These are phyloP conservation scores for Gobio gobio DNA, from an alignment of 2,113 vertebrate genomes.

Conservation along the genomic window DNA sequence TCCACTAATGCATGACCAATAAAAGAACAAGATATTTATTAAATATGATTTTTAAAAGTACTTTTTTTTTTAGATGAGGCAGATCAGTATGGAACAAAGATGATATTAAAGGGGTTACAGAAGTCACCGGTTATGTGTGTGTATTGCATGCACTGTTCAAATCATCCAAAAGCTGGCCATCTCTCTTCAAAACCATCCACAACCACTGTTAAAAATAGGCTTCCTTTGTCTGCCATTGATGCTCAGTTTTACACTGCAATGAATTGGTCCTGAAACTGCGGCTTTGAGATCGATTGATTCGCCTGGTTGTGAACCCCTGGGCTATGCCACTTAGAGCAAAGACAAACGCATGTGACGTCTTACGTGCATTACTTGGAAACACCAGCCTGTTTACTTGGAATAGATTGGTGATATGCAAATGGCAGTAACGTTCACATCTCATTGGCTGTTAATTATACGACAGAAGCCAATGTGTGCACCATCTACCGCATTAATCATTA, in stretches of 20 bases:
- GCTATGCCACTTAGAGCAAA: neutral
- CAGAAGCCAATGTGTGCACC: conserved; percentile 5
- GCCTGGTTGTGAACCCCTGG: neutral
- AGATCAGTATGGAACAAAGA: conserved; percentile 70
- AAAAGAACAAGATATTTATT: conserved; percentile 81
- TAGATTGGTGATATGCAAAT: conserved; percentile 16
- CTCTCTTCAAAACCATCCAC: conserved; percentile 21
- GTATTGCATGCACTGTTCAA: conserved; percentile 64
- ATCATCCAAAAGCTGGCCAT: conserved; percentile 23
- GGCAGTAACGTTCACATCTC: neutral
- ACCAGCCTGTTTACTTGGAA: neutral
- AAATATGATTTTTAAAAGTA: conserved; percentile 80
- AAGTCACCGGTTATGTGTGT: conserved; percentile 60
- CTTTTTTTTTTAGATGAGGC: conserved; percentile 68
- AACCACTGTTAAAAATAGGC: neutral
- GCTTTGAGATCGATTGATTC: neutral
- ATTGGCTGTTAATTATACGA: conserved; percentile 4
- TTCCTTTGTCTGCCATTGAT: neutral
- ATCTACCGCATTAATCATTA: conserved; percentile 24
- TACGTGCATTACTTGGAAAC: conserved; percentile 11
- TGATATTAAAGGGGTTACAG: conserved; percentile 69
- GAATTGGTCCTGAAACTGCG: neutral
- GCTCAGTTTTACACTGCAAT: neutral
- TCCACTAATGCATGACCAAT: conserved; percentile 61
- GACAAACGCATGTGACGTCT: neutral